Conservation (phyloP, 2,797 vertebrate species). For the Pipistrellus pipistrellus region DNA sequence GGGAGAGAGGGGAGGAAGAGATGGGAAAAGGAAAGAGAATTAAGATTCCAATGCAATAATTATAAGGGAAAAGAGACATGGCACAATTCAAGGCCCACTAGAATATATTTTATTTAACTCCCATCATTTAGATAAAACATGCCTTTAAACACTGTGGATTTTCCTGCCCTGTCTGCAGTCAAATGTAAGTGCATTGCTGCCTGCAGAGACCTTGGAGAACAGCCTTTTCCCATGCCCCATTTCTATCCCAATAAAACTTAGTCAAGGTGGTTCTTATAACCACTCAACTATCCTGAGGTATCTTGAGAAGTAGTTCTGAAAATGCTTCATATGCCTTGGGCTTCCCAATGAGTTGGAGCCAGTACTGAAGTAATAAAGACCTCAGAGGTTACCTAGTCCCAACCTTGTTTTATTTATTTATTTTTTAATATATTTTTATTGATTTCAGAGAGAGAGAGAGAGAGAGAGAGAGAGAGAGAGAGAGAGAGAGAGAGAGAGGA, state of each 20-base stretch:
- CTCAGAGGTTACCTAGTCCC: neutral
- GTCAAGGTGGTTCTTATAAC: neutral
- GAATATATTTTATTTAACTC: neutral
- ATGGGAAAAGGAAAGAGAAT: neutral
- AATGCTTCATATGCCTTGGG: neutral
- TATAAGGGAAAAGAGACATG: neutral
- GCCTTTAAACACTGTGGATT: neutral
- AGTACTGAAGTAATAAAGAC: constrained; percentile 3
- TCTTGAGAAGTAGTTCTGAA: neutral
- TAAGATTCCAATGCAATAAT: neutral
- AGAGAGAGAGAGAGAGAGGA: too few relatives aligned
- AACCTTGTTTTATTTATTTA: too few relatives aligned
- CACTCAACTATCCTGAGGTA: neutral
- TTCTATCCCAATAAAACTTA: neutral
- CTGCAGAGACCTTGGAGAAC: neutral
- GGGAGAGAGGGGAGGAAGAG: neutral
- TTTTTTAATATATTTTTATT: too few relatives aligned
- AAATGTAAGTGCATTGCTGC: neutral
- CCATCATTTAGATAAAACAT: neutral
- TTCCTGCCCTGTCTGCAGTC: neutral
- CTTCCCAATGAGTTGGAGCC: neutral
- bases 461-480: too few relatives aligned
- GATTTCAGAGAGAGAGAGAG: too few relatives aligned
- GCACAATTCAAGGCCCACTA: neutral
- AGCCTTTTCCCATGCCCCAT: neutral